Evolutionary conservation across 2,797 vertebrate species (phyloP).

Genomic region (Enteromius unitaeniatus): DNA sequence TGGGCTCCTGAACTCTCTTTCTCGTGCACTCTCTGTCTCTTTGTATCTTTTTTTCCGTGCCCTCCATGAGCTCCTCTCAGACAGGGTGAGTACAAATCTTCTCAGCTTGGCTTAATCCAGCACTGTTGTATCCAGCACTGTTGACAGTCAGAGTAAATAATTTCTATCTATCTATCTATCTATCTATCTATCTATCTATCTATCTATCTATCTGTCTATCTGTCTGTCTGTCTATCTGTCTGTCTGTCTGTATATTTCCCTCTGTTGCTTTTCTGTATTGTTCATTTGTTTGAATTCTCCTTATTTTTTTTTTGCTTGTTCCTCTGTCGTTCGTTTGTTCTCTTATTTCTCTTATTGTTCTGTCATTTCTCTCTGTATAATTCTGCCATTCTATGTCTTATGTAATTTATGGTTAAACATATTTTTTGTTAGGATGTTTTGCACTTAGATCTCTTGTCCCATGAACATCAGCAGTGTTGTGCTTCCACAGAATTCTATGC

Average conservation of each 20-base stretch:
- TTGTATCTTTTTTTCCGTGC: slow-evolving; percentile 9
- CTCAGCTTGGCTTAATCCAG: slow-evolving; percentile 53
- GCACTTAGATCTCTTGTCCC: neutral
- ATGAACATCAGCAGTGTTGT: neutral
- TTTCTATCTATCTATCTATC: neutral
- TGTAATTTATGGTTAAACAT: neutral
- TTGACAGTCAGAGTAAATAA: slow-evolving; percentile 57
- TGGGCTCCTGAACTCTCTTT: slow-evolving; percentile 13
- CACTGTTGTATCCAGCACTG: slow-evolving; percentile 46
- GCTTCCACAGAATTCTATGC: neutral
- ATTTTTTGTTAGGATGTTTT: neutral
- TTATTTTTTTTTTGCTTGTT: neutral
- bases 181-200: neutral
- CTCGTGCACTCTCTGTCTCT: neutral
- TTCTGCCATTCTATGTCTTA: neutral
- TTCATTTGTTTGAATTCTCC: neutral
- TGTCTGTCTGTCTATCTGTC: neutral
- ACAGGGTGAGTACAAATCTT: slow-evolving; percentile 52
- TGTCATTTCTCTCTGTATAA: neutral
- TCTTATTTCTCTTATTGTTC: neutral
- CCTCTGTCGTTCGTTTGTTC: neutral
- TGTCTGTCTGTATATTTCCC: neutral
- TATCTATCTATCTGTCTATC: neutral
- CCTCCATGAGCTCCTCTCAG: slow-evolving; percentile 41
- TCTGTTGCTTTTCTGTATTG: neutral